Base-by-base conservation (phyloP, 1,140 invertebrate species). In the Dinothrombium tinctorium region DNA sequence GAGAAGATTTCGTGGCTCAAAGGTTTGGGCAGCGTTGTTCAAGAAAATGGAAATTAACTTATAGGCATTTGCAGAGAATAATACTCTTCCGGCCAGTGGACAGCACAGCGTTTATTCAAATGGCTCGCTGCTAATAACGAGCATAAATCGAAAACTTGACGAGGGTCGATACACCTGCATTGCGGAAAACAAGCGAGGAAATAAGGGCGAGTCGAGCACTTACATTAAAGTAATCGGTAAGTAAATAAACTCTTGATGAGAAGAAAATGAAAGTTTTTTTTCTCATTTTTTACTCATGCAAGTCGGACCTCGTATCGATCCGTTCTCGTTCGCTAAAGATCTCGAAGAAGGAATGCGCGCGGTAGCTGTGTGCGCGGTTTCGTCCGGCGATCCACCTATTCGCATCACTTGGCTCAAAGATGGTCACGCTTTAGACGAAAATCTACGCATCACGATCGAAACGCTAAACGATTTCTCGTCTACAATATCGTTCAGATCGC, bases 1-100 rank as follows among this genome's bases (percentile, higher is more conserved):
- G 71, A 77, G 52, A 69, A 71, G 28, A 76, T 89, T 46, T 72
- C 68, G 6, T 90, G 84, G 83, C 36, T 32, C n/a, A 28, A 28
- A 44, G 26, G 17, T 32, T 14, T 12, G 12, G 17, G 5, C 12
- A 12, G 17, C 17, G 5, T 32, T 32, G n/a, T 7, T 12, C 2
- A 28, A 28, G n/a, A 8, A 7, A 28, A 8, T 28, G 7, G 26
- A 28, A 28, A 28, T 28, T n/a, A n/a, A n/a, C n/a, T n/a, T n/a
- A n/a, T n/a, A n/a, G n/a, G n/a, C n/a, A n/a, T n/a, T n/a, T n/a
- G n/a, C 17, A 32, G 29, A 32, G n/a, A 17, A 32, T 32, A 23
- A 76, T 58, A 64, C 69, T 12, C 44, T 61, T 14, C 56, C 54
- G 3, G 43, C 55, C 9, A 58, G 56, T 40, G 54, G 60, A 11